Evolutionary conservation across 2,888 invertebrate genomes (phyloP), one percentile per base, ranked within the genome.

Genomic region (Euzophera pinguis): DNA sequence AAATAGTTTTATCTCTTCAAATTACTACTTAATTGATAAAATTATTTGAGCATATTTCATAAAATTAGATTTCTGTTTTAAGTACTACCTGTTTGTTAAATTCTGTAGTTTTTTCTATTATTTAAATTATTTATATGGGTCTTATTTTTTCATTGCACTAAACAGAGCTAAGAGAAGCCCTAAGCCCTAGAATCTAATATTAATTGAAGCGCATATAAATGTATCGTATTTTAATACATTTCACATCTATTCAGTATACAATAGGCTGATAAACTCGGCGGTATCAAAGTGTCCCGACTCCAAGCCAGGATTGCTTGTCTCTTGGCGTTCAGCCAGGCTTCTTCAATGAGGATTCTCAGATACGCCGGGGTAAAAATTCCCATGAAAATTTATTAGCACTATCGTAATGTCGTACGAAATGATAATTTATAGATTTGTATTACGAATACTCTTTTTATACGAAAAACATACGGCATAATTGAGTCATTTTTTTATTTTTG

Each of bases 301-400:
- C 57, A 75, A 73, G 79, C 81, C 83, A 83, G 81, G 72, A 84
- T 80, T 76, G 73, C 74, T 73, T 78, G 77, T 75, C 78, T 71
- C 61, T 75, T 88, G 88, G 87, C 84, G 57, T 17, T 53, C 55
- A 38, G 84, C 87, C 87, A 88, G 73, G 56, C 69, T 69, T 67
- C 73, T 69, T 67, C 67, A 68, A 63, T 65, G 67, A 71, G 65
- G 69, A 64, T 66, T 67, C 65, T 70, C 60, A 63, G 71, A 69
- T 70, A 72, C 61, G 65, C 70, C 58, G 61, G 57, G 71, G 62
- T 65, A 66, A 73, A 73, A 74, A 69, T 62, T 59, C 63, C 54
- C 56, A 60, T 65, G 58, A 62, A 64, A 67, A 69, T 71, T 70
- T 71, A 74, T 63, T 64, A 64, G 57, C 53, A 53, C 52, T 53